Base-by-base conservation (phyloP, 2,888 invertebrate species). In the Agriopis leucophaearia region DNA sequence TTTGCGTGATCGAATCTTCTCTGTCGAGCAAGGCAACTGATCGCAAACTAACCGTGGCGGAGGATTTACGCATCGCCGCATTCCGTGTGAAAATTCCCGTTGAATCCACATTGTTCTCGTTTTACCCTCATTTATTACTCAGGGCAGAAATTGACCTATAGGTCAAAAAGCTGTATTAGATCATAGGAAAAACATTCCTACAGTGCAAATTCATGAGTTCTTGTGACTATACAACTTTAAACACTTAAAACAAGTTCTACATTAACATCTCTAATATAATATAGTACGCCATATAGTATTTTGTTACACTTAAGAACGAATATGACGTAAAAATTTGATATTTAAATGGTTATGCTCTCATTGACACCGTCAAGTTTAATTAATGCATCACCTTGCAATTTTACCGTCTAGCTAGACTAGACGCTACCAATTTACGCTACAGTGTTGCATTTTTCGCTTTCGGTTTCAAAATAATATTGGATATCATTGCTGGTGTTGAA, bases 71-170 rank as follows among this genome's bases (percentile, higher is more conserved):
- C 91, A 86, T 86, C 89, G 91, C 74, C 85, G 88, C 84, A 75
- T 82, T 72, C 78, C 91, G 93, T 94, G 93, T 86, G 93, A 93
- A 91, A 81, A 88, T 85, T 86, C 84, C 84, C 81, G 81, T 81
- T 82, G 76, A 80, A 78, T 83, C 78, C 76, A 83, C 86, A 89
- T 91, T 91, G 90, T 90, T 89, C 82, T 85, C 80, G 80, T 81
- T 83, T 83, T 83, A 82, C 86, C 85, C 88, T 85, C 83, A 80
- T 88, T 84, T 84, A 78, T 83, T 81, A 79, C 81, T 81, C 79
- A 74, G 79, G 81, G 78, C 73, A 74, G 78, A 57, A 70, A 71
- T 66, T 69, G 64, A 65, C 63, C 68, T 61, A 9, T 16, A 58
- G 76, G 78, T 74, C 69, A 73, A 70, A 71, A 64, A 71, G 40